These are phyloP conservation scores for Drosophila nasuta DNA, from an alignment of 1,140 invertebrate genomes.

Conservation along the genomic window DNA sequence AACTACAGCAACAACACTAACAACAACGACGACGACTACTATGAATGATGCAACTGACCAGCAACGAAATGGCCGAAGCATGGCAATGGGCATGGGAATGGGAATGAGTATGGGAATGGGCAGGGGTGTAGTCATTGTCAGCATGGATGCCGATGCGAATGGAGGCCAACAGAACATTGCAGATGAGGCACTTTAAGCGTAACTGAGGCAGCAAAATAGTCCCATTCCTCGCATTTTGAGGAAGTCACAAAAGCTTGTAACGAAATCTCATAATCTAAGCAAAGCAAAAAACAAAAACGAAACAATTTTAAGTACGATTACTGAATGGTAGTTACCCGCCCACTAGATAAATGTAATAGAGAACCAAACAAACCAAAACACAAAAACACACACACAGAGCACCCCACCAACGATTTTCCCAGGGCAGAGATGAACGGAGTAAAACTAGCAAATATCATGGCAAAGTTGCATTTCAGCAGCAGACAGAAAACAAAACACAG, in stretches of 20 bases:
- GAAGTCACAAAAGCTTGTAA: slow-evolving; percentile 51
- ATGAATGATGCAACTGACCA: slow-evolving; percentile 7
- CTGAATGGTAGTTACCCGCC: not conserved
- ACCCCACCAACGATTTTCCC: slow-evolving; percentile 30
- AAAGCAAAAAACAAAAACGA: slow-evolving; percentile 25
- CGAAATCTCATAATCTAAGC: slow-evolving; percentile 75
- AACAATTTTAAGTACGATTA: slow-evolving; percentile 45
- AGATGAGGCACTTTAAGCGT: slow-evolving; percentile 76
- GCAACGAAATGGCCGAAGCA: slow-evolving; percentile 16
- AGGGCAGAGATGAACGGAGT: not conserved
- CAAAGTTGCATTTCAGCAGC: slow-evolving; percentile 5
- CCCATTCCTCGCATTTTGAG: not conserved
- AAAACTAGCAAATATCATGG: slow-evolving; percentile 16
- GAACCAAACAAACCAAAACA: slow-evolving; percentile 4
- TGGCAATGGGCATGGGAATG: not conserved
- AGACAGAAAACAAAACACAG: not conserved
- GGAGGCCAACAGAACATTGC: slow-evolving; percentile 59
- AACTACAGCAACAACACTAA: slow-evolving; percentile 16
- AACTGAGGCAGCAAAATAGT: not conserved
- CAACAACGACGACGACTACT: slow-evolving; percentile 14
- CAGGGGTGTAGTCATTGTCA: slow-evolving; percentile 64
- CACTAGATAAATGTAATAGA: slow-evolving; percentile 11
- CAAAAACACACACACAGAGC: not conserved
- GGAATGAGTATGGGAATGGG: not conserved
- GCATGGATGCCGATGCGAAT: slow-evolving; percentile 51